These are phyloP conservation scores for Botia kubotai DNA, from an alignment of 2,797 vertebrate species.

Conservation along the genomic window DNA sequence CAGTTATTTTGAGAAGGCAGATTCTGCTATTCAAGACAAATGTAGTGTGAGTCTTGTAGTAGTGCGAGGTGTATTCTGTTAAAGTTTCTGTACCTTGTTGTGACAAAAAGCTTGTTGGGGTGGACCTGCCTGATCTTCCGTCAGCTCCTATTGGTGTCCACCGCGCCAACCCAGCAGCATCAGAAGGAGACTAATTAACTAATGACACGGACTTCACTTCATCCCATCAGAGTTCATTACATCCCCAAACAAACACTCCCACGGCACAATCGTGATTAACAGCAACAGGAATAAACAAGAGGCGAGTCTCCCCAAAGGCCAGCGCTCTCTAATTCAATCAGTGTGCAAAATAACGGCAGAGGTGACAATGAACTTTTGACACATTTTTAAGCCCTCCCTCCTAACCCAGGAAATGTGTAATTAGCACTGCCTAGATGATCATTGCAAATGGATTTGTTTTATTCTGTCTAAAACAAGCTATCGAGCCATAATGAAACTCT, in stretches of 20 bases:
- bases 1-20: conserved; percentile 10
- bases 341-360: conserved; percentile 15
- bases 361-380: conserved; percentile 26
- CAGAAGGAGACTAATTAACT: conserved; percentile 56
- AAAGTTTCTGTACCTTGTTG: conserved; percentile 40
- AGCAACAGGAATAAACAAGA: conserved; percentile 27
- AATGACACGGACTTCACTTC: conserved; percentile 58
- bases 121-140: conserved; percentile 41
- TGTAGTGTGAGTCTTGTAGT: conserved; percentile 41
- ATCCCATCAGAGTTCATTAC: conserved; percentile 59
- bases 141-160: conserved; percentile 46
- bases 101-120: conserved; percentile 39
- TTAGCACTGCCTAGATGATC: not conserved
- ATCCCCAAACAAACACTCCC: conserved; percentile 60
- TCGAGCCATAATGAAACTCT: not conserved
- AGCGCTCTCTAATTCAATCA: not conserved
- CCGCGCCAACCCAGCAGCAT: conserved; percentile 47
- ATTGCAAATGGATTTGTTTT: not conserved
- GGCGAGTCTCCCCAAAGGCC: not conserved
- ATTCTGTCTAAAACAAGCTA: not conserved
- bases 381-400: not conserved
- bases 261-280: conserved; percentile 39
- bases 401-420: not conserved
- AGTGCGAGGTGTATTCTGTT: conserved; percentile 55
- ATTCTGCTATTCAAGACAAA: conserved; percentile 4